Base-by-base conservation (phyloP, 2,888 invertebrate species). In the Dascillus cervinus region DNA sequence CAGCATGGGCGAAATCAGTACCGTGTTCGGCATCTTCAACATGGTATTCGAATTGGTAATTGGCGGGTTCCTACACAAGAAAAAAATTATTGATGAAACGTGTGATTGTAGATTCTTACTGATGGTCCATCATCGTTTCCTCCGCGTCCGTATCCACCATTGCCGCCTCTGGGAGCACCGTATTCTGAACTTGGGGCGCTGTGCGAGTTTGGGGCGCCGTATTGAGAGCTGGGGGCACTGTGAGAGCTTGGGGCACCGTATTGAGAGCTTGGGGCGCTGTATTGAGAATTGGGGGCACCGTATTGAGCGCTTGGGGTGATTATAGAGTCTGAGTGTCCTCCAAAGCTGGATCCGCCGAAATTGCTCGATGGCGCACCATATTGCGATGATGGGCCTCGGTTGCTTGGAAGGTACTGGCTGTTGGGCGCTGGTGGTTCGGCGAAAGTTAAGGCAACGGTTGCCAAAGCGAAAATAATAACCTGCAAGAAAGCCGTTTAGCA, bases 1-100 rank as follows among this genome's bases (percentile, higher is more conserved):
- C 79, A 10, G 71, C 67, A 48, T 80, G 80, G 0, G 79, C 79
- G 60, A 78, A 81, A 49, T 81, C 78, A 41, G 79, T 79, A 1
- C 80, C 80, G 0, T 76, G 77, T 33, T 70, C 62, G 1, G 68
- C 65, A 48, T 79, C 78, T 47, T 73, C 72, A 1, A 81, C 80
- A 21, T 70, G 67, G 56, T 80, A 81, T 11, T 77, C 74, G 57
- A 80, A 81, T 2, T 77, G 74, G 64, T 80, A 80, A 57, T 77
- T 64, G 29, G 64, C 64, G 14, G 64, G 64, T 50, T 61, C 62
- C 64, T 64, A 33, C 2, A 44, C 36, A 25, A 11, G 8, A n/a
- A n/a, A n/a, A n/a, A n/a, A n/a, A n/a, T n/a, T n/a, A n/a, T n/a
- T n/a, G n/a, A n/a, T n/a, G 14, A n/a, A n/a, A n/a, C n/a, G n/a